Conservation (phyloP, 2,888 invertebrate genomes). For the Cryptus armator region DNA sequence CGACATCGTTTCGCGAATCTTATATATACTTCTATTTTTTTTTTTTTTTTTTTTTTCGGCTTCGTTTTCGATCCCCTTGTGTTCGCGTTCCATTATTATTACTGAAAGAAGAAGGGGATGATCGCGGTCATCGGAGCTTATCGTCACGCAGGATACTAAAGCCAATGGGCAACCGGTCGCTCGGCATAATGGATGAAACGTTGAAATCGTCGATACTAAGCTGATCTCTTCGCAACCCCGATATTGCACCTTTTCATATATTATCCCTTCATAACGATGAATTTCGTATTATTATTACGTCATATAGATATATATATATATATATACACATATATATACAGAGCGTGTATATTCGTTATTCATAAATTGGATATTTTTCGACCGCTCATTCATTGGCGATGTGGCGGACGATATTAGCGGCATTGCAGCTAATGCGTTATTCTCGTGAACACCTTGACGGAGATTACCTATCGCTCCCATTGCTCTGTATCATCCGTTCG, state of each 20-base stretch:
- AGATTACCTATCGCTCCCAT: background rate
- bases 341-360: background rate
- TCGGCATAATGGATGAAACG: conserved; percentile 9
- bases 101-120: conserved; percentile 27
- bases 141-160: conserved; percentile 1
- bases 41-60: conserved; percentile 29
- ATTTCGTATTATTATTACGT: background rate
- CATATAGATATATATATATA: background rate
- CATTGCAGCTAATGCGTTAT: background rate
- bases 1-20: conserved; percentile 55
- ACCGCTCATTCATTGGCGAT: too few relatives aligned
- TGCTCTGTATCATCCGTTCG: background rate
- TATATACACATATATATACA: background rate
- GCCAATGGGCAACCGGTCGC: background rate
- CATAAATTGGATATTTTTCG: background rate
- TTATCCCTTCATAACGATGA: background rate
- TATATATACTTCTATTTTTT: too few relatives aligned
- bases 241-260: background rate
- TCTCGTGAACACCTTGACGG: background rate
- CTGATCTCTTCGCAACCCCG: conserved; percentile 11
- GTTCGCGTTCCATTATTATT: conserved; percentile 34
- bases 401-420: too few relatives aligned
- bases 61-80: conserved; percentile 4
- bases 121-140: conserved; percentile 23
- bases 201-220: conserved; percentile 7